Conservation (phyloP, 2,113 vertebrate genomes). For the Colossoma macropomum region DNA sequence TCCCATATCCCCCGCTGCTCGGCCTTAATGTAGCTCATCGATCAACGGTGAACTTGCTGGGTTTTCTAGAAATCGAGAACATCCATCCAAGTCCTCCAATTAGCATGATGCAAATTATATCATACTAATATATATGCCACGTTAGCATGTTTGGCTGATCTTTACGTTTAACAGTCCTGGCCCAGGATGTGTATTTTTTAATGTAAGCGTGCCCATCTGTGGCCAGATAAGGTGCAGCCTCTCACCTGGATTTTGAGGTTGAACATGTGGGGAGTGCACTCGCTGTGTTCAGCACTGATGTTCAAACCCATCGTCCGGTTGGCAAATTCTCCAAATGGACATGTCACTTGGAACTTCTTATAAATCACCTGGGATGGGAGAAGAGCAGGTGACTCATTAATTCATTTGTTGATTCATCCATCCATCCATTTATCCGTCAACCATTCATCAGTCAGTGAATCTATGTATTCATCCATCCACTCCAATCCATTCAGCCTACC, state of each 20-base stretch:
- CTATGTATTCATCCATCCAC: too few relatives aligned
- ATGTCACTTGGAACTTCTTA: slow-evolving; percentile 93
- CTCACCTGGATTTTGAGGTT: slow-evolving; percentile 91
- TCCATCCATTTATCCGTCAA: not conserved
- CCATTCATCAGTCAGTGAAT: too few relatives aligned
- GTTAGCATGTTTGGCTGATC: not conserved
- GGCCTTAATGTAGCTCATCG: not conserved
- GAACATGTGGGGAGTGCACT: slow-evolving; percentile 86
- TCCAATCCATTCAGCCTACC: too few relatives aligned
- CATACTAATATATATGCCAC: not conserved
- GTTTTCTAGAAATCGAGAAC: not conserved
- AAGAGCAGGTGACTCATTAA: not conserved
- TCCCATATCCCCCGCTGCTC: not conserved
- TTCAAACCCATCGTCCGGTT: slow-evolving; percentile 76
- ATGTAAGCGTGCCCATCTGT: not conserved
- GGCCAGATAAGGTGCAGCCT: slow-evolving; percentile 15
- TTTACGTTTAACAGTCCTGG: too few relatives aligned
- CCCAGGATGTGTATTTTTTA: not conserved
- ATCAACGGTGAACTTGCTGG: not conserved
- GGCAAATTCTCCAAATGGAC: slow-evolving; percentile 77
- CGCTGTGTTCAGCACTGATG: slow-evolving; percentile 67
- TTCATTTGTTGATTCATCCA: not conserved
- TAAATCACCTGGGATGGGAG: slow-evolving; percentile 88
- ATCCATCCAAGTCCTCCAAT: not conserved
- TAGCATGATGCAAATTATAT: not conserved